Conservation (phyloP, 2,113 vertebrate genomes). For the Aptenodytes forsteri region DNA sequence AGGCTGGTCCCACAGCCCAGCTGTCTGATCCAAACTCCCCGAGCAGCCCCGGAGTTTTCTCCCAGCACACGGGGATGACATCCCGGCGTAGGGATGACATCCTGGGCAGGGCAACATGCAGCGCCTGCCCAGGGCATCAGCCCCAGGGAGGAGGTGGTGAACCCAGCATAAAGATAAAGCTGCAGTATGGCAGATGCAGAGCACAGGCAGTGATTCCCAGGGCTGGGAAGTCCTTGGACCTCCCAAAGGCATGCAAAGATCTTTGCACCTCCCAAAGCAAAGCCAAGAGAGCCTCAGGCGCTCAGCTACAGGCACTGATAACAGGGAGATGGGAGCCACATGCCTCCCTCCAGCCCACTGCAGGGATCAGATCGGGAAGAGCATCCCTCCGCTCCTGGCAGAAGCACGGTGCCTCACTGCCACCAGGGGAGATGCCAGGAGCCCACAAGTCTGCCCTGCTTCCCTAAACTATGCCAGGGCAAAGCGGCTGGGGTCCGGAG, state of each 20-base stretch:
- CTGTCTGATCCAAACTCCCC: neutral
- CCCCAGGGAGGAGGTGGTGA: neutral
- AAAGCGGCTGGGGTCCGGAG: fast-evolving
- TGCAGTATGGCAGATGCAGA: neutral
- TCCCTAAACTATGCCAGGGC: neutral
- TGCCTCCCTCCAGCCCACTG: neutral
- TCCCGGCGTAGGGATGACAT: fast-evolving
- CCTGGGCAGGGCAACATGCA: neutral
- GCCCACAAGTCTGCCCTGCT: neutral
- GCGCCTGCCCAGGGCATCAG: neutral
- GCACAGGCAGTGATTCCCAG: neutral
- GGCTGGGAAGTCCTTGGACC: neutral
- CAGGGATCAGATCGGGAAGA: neutral
- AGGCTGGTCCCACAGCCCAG: neutral
- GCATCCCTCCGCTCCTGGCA: neutral
- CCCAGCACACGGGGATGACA: neutral
- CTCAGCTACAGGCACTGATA: neutral
- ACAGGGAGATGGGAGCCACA: neutral
- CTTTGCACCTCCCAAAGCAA: neutral
- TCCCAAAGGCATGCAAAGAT: neutral
- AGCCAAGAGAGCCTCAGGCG: neutral
- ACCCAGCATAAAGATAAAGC: neutral
- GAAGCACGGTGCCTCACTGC: neutral
- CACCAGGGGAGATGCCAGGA: neutral
- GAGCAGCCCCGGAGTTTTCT: neutral